Percentiles rank a stretch among this genome's conserved stretches.
phyloP scores from a whole-genome alignment of 2,888 invertebrate species.

The Pachliopta kotzebuea region DNA sequence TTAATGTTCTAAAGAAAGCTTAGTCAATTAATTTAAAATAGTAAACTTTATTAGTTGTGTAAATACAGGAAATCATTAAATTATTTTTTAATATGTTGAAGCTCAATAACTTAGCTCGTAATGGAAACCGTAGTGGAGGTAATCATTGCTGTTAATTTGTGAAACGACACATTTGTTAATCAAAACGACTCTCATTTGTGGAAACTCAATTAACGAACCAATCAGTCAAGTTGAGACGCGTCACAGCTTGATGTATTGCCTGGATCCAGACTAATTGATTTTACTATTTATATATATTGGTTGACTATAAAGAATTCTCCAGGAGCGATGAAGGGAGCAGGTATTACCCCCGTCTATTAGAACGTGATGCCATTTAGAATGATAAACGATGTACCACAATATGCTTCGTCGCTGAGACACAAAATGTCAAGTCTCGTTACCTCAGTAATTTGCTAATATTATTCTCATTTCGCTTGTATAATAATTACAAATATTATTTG shows the following conservation, averaged over 20 bases:
- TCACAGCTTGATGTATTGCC: slow-evolving; percentile 27
- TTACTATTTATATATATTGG: slow-evolving; percentile 1
- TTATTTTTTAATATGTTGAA: background rate
- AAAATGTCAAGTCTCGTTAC: too few relatives aligned
- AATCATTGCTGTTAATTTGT: slow-evolving; percentile 13
- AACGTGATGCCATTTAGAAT: too few relatives aligned
- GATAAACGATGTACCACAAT: too few relatives aligned
- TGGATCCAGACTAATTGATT: slow-evolving; percentile 23
- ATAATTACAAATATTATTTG: too few relatives aligned
- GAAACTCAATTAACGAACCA: slow-evolving; percentile 27
- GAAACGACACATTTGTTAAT: slow-evolving; percentile 19
- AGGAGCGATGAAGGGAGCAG: too few relatives aligned
- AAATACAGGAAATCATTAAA: too few relatives aligned
- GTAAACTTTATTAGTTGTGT: too few relatives aligned
- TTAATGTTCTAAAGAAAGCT: background rate
- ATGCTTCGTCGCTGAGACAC: too few relatives aligned
- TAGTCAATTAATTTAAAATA: too few relatives aligned
- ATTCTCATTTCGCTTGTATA: too few relatives aligned
- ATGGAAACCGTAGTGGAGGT: background rate
- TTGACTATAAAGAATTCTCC: background rate
- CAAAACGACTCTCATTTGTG: slow-evolving; percentile 23
- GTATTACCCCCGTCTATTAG: too few relatives aligned
- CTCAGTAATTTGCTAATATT: too few relatives aligned
- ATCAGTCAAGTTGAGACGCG: slow-evolving; percentile 24
- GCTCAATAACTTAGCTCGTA: background rate